Evolutionary conservation across 2,888 invertebrate species (phyloP).

Genomic region (Lycophotia porphyrea): DNA sequence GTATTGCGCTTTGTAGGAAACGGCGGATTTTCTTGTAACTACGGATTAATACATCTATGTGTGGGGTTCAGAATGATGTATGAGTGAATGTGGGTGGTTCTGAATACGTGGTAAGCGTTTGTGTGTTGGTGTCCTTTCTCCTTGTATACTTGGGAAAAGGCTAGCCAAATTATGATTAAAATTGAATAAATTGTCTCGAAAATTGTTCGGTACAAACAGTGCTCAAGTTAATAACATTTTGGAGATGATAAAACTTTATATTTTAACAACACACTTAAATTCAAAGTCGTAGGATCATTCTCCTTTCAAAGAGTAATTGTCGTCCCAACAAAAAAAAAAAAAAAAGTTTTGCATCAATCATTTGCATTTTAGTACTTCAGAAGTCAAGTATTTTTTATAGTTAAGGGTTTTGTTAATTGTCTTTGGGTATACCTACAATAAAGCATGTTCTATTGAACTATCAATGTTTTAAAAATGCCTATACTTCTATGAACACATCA

Average conservation of each 20-base stretch:
- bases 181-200: neutral
- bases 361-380: neutral
- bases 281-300: constrained; percentile 16
- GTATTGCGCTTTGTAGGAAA: too few species aligned
- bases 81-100: too few species aligned
- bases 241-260: neutral
- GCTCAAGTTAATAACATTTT: neutral
- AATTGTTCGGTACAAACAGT: neutral
- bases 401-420: neutral
- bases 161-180: neutral
- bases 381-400: neutral
- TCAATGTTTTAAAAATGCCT: neutral
- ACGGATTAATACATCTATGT: too few species aligned
- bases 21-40: too few species aligned
- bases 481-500: neutral
- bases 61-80: too few species aligned
- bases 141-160: too few species aligned
- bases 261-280: constrained; percentile 10
- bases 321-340: constrained; percentile 7
- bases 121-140: too few species aligned
- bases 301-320: constrained; percentile 1
- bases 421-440: neutral
- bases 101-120: too few species aligned
- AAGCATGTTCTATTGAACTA: neutral
- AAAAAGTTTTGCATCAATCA: neutral